Evolutionary conservation across 2,797 vertebrate species (phyloP), one percentile per base, ranked within the genome.

Genomic region (Propithecus deckenii): DNA sequence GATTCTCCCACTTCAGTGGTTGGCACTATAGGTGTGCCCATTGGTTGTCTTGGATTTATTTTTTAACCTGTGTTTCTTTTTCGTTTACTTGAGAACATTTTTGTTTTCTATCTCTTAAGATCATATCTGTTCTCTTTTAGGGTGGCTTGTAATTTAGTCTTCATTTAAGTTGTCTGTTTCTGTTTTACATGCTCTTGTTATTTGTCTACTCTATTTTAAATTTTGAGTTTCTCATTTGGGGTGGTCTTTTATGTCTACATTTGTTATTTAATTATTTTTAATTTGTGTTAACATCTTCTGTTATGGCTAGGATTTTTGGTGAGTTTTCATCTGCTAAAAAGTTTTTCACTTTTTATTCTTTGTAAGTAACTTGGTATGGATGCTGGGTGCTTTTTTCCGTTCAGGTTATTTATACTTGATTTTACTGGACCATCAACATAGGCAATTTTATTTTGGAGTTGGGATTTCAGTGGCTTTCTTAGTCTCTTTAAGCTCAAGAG

Each of bases 201-300:
- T 92, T 95, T 81, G 17, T 75, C 15, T 38, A 81, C 9, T 59
- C 43, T 38, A 3, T 78, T 79, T 55, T 35, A 86, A 41, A 63
- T 63, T 96, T 90, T 87, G 76, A 72, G 76, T 67, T 69, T 85
- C 61, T 80, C 8, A 75, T 80, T 87, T 85, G 86, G 35, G 2
- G 4, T 76, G 8, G 72, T 83, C 50, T 93, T 91, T 84, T 65
- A 69, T 78, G 11, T 88, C 28, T 86, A 48, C 41, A 76, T 89
- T 63, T 85, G 46, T 84, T 87, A 87, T 18, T 89, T 91, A 86
- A 43, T 81, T 94, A 57, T 50, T 90, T 86, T 61, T 59, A 59
- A 67, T 92, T 86, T 85, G 48, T 72, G 43, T n/a, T 76, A 46
- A 32, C 35, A 79, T 87, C 38, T 88, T 61, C 3, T 55, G 11